These are phyloP conservation scores for Calephelis perditalis DNA, from an alignment of 2,888 invertebrate species.

Conservation along the genomic window DNA sequence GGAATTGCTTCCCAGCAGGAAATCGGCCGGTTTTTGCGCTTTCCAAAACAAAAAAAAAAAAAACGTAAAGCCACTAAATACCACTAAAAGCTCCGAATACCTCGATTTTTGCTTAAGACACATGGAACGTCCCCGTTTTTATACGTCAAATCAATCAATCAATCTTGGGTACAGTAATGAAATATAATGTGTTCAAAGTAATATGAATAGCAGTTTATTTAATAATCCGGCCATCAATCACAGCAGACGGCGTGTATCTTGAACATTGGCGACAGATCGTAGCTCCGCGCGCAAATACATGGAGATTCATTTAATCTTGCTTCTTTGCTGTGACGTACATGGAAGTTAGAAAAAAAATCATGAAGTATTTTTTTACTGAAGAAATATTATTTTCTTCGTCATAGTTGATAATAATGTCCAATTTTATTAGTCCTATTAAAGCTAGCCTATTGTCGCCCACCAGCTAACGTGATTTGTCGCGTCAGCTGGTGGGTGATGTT, in stretches of 20 bases:
- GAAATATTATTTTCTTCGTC: too few relatives aligned
- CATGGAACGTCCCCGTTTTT: neutral
- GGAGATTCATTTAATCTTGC: constrained; percentile 8
- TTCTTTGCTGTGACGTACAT: neutral
- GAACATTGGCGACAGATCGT: constrained; percentile 60
- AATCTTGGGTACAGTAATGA: constrained; percentile 58
- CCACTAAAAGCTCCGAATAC: neutral
- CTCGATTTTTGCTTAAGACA: neutral
- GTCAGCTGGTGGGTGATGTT: too few relatives aligned
- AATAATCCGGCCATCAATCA: constrained; percentile 71
- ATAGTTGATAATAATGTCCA: too few relatives aligned
- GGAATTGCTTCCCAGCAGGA: too few relatives aligned
- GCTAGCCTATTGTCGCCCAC: too few relatives aligned
- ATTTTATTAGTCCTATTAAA: too few relatives aligned
- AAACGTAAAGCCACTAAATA: neutral
- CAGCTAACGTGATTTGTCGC: too few relatives aligned
- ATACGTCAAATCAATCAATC: constrained; percentile 50
- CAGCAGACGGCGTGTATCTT: constrained; percentile 41
- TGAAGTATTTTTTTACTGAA: neutral
- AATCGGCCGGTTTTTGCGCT: too few relatives aligned
- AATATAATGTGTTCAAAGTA: constrained; percentile 67
- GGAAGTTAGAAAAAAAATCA: neutral
- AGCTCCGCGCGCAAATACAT: constrained; percentile 33
- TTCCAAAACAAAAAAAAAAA: too few relatives aligned
- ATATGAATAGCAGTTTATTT: constrained; percentile 68